phyloP scores from a whole-genome alignment of 2,888 invertebrate species.

The Suillia variegata region DNA sequence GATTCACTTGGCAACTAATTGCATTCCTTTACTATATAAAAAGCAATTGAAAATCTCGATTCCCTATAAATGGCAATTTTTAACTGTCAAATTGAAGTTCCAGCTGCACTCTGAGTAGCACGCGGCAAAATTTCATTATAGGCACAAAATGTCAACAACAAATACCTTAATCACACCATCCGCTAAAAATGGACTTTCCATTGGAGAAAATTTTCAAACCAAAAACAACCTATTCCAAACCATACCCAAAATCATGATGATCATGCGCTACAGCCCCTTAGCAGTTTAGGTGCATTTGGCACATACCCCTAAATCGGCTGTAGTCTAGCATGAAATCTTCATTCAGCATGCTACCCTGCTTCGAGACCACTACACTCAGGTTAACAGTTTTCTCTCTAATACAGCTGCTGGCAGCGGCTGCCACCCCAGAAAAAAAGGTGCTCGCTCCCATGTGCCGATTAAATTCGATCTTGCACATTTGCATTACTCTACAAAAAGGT shows the following conservation, averaged over 20 bases:
- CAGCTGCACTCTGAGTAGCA: conserved; percentile 29
- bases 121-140: conserved; percentile 25
- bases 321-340: conserved; percentile 37
- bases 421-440: conserved; percentile 37
- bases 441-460: conserved; percentile 29
- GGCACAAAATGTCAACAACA: conserved; percentile 18
- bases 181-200: conserved; percentile 31
- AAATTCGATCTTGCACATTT: conserved; percentile 15
- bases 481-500: conserved; percentile 45
- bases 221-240: conserved; percentile 37
- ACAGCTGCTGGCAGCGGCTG: conserved; percentile 24
- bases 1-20: too few species aligned
- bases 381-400: too few species aligned
- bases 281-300: conserved; percentile 35
- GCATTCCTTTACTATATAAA: too few species aligned
- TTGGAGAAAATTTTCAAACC: conserved; percentile 21
- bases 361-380: too few species aligned
- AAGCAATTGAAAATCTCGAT: too few species aligned
- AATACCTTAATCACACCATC: conserved; percentile 35
- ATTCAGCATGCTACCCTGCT: not conserved
- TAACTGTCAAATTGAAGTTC: conserved; percentile 6
- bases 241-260: conserved; percentile 9
- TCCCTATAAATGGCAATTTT: not conserved
- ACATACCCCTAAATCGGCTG: conserved; percentile 32
- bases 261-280: conserved; percentile 16